Evolutionary conservation across 1,140 invertebrate genomes (phyloP), one percentile per base, ranked within the genome.

Genomic region (Phortica variegata): DNA sequence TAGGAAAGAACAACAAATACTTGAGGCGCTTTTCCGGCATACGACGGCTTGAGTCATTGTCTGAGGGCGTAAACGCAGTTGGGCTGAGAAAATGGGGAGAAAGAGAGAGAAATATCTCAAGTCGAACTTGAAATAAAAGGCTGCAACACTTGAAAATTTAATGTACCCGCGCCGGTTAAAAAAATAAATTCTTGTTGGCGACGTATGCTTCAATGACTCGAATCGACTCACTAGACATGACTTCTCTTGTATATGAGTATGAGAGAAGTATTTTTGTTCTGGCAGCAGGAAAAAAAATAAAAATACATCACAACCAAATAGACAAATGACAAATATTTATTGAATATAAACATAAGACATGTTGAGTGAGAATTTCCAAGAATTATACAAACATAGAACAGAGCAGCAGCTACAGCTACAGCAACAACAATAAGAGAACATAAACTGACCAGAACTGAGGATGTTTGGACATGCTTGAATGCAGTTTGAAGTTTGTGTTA

Each of bases 281-380:
- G 48, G 16, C 17, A 48, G 56, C 53, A 49, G 62, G 56, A 58
- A 66, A 56, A 66, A 68, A n/a, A n/a, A n/a, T n/a, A n/a, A n/a
- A n/a, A n/a, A n/a, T n/a, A n/a, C n/a, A n/a, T n/a, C n/a, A n/a
- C n/a, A n/a, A n/a, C n/a, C 56, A 56, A 63, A 66, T 66, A 66
- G 63, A 66, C 63, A 68, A 68, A 66, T 66, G 63, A 68, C 63
- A 66, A 66, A 66, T 66, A 66, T 66, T 66, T 66, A 66, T 66
- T 66, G 60, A 69, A 66, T 63, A 68, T 60, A 62, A 66, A 66
- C 63, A 68, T 49, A 40, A 33, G n/a, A n/a, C n/a, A n/a, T n/a
- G n/a, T n/a, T n/a, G n/a, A n/a, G n/a, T n/a, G n/a, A n/a, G 52
- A 42, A 68, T 44, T 66, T 66, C 63, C 60, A 55, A 68, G 63